Evolutionary conservation across 2,797 vertebrate species (phyloP), one percentile per base, ranked within the genome.

Genomic region (Danio jaintianensis): DNA sequence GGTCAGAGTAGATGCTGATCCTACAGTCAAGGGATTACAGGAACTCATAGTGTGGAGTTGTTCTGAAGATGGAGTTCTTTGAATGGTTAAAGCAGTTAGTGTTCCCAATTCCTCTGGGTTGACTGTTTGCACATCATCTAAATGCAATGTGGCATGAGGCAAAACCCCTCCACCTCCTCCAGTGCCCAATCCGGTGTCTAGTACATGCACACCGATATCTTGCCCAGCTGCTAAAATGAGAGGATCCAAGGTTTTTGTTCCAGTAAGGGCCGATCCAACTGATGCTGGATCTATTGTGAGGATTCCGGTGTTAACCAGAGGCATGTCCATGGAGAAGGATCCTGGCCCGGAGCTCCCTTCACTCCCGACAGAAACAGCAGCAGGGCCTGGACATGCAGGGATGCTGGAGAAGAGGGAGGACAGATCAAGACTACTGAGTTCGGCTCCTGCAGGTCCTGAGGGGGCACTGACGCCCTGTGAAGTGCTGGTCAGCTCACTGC

Each of bases 201-300:
- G 89, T 80, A 93, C 90, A 1, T 95, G 93, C 0, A 93, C 87
- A 53, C 81, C 87, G 55, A 96, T 92, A 74, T 97, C 96, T 0
- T 90, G 87, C 52, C 93, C 90, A 0, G 95, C 86, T 71, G 97
- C 93, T 77, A 99, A 90, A 45, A 97, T 95, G 20, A 99, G 92
- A 0, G 97, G 96, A 86, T 98, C 97, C 5, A 94, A 92, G 0
- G 93, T 83, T 70, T 96, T 96, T 80, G 92, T 91, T 10, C 93
- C 92, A 0, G 93, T 92, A 0, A 98, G 94, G 0, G 95, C 89
- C 0, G 95, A 90, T 42, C 94, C 92, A 36, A 96, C 96, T 0
- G 97, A 96, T 43, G 95, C 91, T 0, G 96, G 95, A 20, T 98
- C 98, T 0, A 98, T 95, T 0, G 97, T 97, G 81, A 99, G 92